Evolutionary conservation across 1,140 invertebrate genomes (phyloP), one percentile per base, ranked within the genome.

Genomic region (Lethocerus indicus): DNA sequence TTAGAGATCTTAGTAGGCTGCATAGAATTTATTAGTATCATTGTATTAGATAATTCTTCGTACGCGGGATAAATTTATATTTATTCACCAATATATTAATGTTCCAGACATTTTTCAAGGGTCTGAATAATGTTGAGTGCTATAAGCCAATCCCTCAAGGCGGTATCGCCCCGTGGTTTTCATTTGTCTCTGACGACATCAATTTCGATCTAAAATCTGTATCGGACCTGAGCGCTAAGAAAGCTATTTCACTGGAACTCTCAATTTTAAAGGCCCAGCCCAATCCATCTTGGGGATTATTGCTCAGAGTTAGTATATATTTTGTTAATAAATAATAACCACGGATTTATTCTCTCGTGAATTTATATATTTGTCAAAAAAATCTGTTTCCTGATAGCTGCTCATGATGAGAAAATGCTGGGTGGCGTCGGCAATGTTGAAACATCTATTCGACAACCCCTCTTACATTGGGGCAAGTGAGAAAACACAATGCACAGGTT

Each of bases 221-320:
- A 20, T 60, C 62, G 1, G 71, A 76, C 44, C 56, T 83, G 4
- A 59, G 67, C 0, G 64, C 70, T 7, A 68, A 71, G 50, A 72
- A 71, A 6, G 70, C 71, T 16, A 68, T 82, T 1, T 73, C 74
- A 6, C 59, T 84, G 28, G 81, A 84, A 55, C 57, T 87, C 14
- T 72, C 75, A 23, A 74, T 86, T 0, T 58, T 86, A 4, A 63
- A 77, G 35, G 72, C 76, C n/a, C 81, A 83, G 58, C 82, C 83
- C 0, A 79, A 83, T 57, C 73, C 78, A 0, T 75, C 78, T 51
- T 86, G 81, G 81, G 64, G 75, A 3, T 71, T 81, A 47, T 43
- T 59, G 2, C 44, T 59, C 9, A 57, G 56, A 48, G 58, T 59
- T 44, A 39, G 12, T n/a, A 47, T 7, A 13, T 9, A 23, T 44